A percentile compares a stretch with the other conserved stretches of the same genome.
Conservation (phyloP, 2,888 invertebrate genomes). For the Scotopteryx bipunctaria region DNA sequence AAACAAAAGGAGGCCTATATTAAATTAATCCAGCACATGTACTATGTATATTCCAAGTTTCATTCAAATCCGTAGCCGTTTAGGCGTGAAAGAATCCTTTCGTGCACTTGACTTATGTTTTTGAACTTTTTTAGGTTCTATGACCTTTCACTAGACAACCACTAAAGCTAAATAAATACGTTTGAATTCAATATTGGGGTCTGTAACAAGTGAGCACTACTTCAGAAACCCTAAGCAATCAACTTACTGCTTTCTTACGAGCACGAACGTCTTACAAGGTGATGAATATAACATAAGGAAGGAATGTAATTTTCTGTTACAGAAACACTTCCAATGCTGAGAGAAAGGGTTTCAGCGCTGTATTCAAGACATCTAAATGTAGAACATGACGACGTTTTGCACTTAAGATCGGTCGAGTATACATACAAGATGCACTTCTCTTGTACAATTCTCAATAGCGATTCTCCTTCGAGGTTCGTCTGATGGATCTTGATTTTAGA, state of each 20-base stretch:
- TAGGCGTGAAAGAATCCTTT: too few relatives aligned
- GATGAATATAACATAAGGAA: constrained; percentile 9
- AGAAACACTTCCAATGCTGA: constrained; percentile 21
- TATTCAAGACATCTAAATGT: constrained; percentile 49
- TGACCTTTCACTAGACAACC: too few relatives aligned
- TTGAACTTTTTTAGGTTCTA: too few relatives aligned
- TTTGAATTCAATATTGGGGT: too few relatives aligned
- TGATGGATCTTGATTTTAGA: constrained; percentile 1
- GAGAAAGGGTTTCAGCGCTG: constrained; percentile 29
- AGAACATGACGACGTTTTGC: constrained; percentile 56
- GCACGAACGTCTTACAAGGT: background rate
- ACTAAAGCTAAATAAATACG: too few relatives aligned
- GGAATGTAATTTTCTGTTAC: constrained; percentile 15
- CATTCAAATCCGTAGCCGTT: too few relatives aligned
- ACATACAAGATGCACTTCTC: constrained; percentile 48
- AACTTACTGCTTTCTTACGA: background rate
- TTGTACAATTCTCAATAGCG: constrained; percentile 46
- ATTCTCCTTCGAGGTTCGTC: constrained; percentile 18
- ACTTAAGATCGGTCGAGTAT: constrained; percentile 55
- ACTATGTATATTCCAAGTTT: too few relatives aligned
- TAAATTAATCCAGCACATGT: too few relatives aligned
- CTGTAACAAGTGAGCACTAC: too few relatives aligned
- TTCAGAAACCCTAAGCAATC: too few relatives aligned
- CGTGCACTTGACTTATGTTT: too few relatives aligned
- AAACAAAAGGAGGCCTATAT: too few relatives aligned